phyloP scores from a whole-genome alignment of 2,888 invertebrate species.

The Mycogona germanica region DNA sequence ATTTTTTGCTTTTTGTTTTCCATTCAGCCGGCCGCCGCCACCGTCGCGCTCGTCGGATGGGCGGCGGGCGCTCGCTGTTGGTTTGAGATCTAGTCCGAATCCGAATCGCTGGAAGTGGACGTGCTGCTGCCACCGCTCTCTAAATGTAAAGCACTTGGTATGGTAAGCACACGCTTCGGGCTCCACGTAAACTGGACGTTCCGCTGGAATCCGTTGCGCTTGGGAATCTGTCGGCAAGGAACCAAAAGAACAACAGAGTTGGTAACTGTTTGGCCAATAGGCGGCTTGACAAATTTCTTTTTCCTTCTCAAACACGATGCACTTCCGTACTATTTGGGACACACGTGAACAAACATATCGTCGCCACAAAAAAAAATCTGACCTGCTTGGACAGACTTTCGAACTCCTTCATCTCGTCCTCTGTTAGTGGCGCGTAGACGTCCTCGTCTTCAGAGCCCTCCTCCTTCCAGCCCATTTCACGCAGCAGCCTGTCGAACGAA shows the following conservation, averaged over 20 bases:
- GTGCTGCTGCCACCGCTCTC: constrained; percentile 3
- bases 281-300: neutral
- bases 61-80: too few species aligned
- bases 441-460: constrained; percentile 30
- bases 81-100: constrained; percentile 19
- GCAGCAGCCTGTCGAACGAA: constrained; percentile 29
- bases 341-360: too few species aligned
- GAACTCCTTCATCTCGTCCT: constrained; percentile 35
- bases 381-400: constrained; percentile 23
- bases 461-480: constrained; percentile 38
- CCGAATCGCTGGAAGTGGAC: constrained; percentile 20
- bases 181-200: constrained; percentile 19
- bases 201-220: constrained; percentile 14
- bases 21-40: too few species aligned
- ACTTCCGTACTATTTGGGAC: too few species aligned
- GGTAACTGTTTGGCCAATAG: too few species aligned
- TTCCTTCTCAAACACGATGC: too few species aligned
- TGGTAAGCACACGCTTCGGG: constrained; percentile 17
- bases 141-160: constrained; percentile 10
- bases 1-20: too few species aligned
- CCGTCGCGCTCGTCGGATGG: too few species aligned
- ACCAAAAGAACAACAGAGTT: too few species aligned
- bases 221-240: constrained; percentile 5
- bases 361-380: neutral
- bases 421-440: constrained; percentile 34